Evolutionary conservation across 2,888 invertebrate genomes (phyloP), one percentile per base, ranked within the genome.

Genomic region (Melangyna quadrimaculata): DNA sequence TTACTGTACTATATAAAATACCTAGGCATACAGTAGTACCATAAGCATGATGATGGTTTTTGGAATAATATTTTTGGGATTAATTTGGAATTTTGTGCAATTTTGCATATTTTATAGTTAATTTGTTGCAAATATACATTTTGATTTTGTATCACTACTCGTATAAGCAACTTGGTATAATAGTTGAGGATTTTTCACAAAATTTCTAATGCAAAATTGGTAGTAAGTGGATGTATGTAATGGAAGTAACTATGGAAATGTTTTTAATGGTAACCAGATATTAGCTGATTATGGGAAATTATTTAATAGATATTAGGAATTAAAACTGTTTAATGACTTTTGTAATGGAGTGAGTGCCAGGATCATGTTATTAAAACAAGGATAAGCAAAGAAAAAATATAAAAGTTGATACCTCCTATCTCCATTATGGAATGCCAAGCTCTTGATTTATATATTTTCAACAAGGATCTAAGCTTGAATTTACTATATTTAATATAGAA

Each of bases 51-150:
- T n/a, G n/a, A n/a, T n/a, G n/a, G n/a, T n/a, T 86, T 43, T 70
- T 86, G 17, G 69, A 81, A 81, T 81, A 78, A 81, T 81, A 81
- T 81, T 86, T 86, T 69, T 17, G 27, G 73, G 77, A 81, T 86
- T 81, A 81, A 78, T 86, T 86, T 86, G 35, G 70, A 73, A 81
- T 86, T 81, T 81, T 86, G 78, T 77, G 86, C 86, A 81, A 86
- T 86, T 80, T 73, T 78, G 81, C 86, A 80, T 81, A 86, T 86
- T 86, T 86, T 73, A 78, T 81, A 81, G 86, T 77, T 78, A 81
- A 86, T 86, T 86, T 86, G 81, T 86, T 86, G 77, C 73, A n/a
- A n/a, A n/a, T n/a, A 81, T 71, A 59, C 75, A 55, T 67, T 67
- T 67, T 51, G 51, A 67, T 67, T 48, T 65, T 65, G 43, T 55